Evolutionary conservation across 1,140 invertebrate genomes (phyloP).

Genomic region (Sipha flava): DNA sequence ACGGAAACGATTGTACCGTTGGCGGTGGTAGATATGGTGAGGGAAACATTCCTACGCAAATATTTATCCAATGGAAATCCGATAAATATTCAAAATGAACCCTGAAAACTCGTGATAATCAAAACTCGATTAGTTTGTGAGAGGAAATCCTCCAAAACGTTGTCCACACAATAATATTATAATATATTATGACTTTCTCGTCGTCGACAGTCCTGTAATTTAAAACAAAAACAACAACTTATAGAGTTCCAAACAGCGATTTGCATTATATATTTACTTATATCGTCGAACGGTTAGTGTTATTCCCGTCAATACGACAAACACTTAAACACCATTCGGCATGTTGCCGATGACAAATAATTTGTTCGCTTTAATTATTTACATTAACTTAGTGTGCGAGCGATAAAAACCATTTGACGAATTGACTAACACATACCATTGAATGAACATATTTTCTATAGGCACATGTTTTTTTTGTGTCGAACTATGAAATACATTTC

Average conservation of each 20-base stretch:
- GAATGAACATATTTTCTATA: too few species aligned
- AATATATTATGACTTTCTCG: background rate
- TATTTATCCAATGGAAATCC: constrained; percentile 26
- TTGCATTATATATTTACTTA: constrained; percentile 4
- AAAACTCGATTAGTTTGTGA: constrained; percentile 19
- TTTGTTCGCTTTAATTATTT: background rate
- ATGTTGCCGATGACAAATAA: too few species aligned
- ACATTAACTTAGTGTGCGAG: background rate
- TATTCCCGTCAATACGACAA: background rate
- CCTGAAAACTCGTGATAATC: constrained; percentile 9
- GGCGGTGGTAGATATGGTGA: background rate
- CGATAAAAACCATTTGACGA: too few species aligned
- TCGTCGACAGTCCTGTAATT: constrained; percentile 10
- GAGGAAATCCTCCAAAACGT: background rate
- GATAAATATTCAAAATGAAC: constrained; percentile 20
- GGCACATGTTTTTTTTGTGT: too few species aligned
- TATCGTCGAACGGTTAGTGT: background rate
- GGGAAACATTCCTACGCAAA: constrained; percentile 15
- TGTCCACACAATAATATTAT: background rate
- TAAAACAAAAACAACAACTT: constrained; percentile 27
- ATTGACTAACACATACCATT: too few species aligned
- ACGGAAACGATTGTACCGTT: background rate
- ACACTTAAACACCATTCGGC: background rate
- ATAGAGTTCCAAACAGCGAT: constrained; percentile 35
- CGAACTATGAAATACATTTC: too few species aligned